A percentile compares a stretch with the other conserved stretches of the same genome.
Evolutionary conservation across 2,113 vertebrate genomes (phyloP).

Genomic region (Tylochromis polylepis): DNA sequence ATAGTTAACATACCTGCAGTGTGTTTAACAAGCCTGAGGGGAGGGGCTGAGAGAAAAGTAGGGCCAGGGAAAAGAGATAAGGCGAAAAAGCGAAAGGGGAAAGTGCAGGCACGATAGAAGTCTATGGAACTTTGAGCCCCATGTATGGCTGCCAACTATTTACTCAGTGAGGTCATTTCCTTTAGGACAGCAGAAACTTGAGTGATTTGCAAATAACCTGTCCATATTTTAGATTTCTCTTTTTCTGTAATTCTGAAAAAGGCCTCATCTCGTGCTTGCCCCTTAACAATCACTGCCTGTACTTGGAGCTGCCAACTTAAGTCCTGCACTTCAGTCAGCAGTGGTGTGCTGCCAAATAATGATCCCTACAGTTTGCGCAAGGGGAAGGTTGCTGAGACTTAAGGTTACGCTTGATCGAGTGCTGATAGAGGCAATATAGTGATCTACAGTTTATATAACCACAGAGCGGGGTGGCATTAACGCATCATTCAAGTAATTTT

Average conservation of each 20-base stretch:
- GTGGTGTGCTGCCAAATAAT: constrained; percentile 33
- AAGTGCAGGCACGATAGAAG: constrained; percentile 34
- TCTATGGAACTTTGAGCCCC: constrained; percentile 56
- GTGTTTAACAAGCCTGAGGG: constrained; percentile 35
- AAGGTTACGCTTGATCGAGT: constrained; percentile 3
- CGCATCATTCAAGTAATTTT: neutral
- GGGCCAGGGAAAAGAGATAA: constrained; percentile 42
- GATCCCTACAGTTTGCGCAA: constrained; percentile 16
- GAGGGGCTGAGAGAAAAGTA: neutral
- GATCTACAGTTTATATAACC: neutral
- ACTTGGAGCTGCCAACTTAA: neutral
- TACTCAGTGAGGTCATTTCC: constrained; percentile 69
- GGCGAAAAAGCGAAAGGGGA: constrained; percentile 46
- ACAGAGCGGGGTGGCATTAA: neutral
- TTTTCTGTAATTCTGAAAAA: constrained; percentile 9
- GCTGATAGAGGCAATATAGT: constrained; percentile 20
- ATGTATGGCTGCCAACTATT: constrained; percentile 61
- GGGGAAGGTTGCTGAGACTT: constrained; percentile 10
- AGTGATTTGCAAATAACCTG: constrained; percentile 37
- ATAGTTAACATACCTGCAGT: constrained; percentile 52
- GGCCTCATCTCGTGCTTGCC: constrained; percentile 10
- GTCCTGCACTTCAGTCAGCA: constrained; percentile 30
- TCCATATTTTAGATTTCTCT: neutral
- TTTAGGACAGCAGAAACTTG: constrained; percentile 35
- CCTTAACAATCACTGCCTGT: constrained; percentile 3